phyloP scores from a whole-genome alignment of 2,113 vertebrate genomes.

The Myotis yumanensis region DNA sequence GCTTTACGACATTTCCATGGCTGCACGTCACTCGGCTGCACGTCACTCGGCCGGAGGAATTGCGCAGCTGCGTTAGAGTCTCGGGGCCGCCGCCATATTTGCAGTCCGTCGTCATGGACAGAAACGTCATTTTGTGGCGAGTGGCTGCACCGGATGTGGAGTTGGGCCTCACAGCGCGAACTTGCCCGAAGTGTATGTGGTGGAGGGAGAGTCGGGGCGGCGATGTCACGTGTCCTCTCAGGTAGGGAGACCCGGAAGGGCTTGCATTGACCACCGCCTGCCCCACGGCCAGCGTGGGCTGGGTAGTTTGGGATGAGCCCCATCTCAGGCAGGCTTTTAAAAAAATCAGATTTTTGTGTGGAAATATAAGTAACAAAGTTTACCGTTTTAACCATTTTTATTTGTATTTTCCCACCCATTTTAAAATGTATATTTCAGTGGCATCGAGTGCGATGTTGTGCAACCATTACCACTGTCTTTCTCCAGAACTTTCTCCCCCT shows the following conservation, averaged over 20 bases:
- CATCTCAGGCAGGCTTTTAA: neutral
- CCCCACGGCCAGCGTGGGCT: neutral
- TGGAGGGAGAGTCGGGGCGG: neutral
- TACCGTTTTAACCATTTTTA: neutral
- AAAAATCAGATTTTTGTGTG: too few relatives aligned
- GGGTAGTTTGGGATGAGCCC: neutral
- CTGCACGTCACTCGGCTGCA: too few relatives aligned
- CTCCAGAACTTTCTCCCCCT: neutral
- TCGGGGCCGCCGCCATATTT: neutral
- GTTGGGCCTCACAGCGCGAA: neutral
- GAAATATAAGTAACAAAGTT: too few relatives aligned
- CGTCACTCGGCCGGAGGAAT: neutral
- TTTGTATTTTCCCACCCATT: too few relatives aligned
- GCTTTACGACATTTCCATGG: neutral
- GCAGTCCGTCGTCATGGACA: rapidly evolving
- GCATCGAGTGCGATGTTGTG: neutral
- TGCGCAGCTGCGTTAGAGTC: neutral
- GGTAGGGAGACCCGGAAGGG: too few relatives aligned
- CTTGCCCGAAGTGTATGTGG: neutral
- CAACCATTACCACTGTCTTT: neutral
- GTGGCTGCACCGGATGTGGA: neutral
- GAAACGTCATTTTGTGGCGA: neutral
- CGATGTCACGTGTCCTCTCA: rapidly evolving
- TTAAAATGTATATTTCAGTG: neutral
- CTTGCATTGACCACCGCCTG: neutral